phyloP scores from a whole-genome alignment of 2,113 vertebrate genomes.

The Ammospiza caudacuta region DNA sequence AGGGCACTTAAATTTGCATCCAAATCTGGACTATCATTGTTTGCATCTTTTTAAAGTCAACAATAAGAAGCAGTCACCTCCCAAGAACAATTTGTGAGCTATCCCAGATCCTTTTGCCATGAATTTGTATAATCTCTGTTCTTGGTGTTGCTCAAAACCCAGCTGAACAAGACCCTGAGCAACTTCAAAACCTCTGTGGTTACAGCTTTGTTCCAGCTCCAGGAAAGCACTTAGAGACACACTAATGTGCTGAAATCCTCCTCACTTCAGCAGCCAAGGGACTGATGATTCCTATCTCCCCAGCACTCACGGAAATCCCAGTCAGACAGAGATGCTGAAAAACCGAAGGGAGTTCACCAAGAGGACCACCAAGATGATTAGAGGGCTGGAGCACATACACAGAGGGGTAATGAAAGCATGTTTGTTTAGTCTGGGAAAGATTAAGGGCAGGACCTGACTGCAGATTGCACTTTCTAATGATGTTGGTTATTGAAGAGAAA shows the following conservation, averaged over 20 bases:
- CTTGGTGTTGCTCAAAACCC: background rate
- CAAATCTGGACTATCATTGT: background rate
- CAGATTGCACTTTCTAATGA: background rate
- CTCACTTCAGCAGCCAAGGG: background rate
- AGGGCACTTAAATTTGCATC: background rate
- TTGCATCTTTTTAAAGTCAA: background rate
- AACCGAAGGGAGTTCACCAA: background rate
- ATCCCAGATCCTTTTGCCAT: background rate
- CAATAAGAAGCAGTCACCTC: background rate
- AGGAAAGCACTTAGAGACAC: background rate
- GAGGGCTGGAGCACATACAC: background rate
- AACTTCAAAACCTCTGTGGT: background rate
- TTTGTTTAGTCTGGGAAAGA: conserved; percentile 6
- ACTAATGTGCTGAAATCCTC: background rate
- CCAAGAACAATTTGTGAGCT: background rate
- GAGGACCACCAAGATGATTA: background rate
- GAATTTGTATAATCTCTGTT: background rate
- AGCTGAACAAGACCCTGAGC: background rate
- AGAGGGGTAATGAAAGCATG: background rate
- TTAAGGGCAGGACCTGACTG: background rate
- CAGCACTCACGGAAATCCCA: background rate
- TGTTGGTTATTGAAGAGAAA: background rate
- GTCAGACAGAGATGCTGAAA: background rate
- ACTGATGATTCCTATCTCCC: background rate
- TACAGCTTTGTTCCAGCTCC: background rate